phyloP scores from a whole-genome alignment of 2,797 vertebrate species.

The Natrix natrix region DNA sequence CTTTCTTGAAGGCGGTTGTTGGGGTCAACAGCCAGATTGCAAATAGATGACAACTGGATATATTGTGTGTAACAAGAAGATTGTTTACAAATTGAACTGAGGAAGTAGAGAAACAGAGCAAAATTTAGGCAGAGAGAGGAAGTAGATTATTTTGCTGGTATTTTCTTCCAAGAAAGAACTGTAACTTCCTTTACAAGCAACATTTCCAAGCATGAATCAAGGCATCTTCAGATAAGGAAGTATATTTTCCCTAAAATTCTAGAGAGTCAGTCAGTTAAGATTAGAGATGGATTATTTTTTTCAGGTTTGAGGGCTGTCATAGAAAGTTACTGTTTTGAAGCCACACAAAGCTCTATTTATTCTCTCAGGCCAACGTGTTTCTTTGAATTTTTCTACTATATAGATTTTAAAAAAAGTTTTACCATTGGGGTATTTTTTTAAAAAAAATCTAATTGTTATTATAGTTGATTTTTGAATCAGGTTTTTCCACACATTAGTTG shows the following conservation, averaged over 20 bases:
- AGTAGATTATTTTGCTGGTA: neutral
- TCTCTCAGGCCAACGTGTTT: neutral
- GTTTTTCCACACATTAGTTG: neutral
- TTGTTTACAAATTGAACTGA: neutral
- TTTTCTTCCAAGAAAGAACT: neutral
- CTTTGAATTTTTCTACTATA: neutral
- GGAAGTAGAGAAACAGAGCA: neutral
- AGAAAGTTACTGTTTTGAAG: neutral
- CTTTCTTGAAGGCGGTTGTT: neutral
- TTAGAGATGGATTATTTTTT: neutral
- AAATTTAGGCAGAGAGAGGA: neutral
- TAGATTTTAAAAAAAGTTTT: neutral
- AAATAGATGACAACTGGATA: neutral
- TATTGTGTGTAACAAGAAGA: neutral
- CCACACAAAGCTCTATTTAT: neutral
- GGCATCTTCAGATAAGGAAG: neutral
- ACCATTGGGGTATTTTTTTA: neutral
- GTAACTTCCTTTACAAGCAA: neutral
- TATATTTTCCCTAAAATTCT: neutral
- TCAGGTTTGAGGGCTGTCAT: neutral
- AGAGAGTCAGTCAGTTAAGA: neutral
- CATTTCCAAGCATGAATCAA: neutral
- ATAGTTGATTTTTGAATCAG: neutral
- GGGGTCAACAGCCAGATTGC: neutral
- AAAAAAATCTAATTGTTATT: neutral